These are phyloP conservation scores for Heliocidaris tuberculata DNA, from an alignment of 35 echinoderm and acorn worm genomes.

Conservation along the genomic window DNA sequence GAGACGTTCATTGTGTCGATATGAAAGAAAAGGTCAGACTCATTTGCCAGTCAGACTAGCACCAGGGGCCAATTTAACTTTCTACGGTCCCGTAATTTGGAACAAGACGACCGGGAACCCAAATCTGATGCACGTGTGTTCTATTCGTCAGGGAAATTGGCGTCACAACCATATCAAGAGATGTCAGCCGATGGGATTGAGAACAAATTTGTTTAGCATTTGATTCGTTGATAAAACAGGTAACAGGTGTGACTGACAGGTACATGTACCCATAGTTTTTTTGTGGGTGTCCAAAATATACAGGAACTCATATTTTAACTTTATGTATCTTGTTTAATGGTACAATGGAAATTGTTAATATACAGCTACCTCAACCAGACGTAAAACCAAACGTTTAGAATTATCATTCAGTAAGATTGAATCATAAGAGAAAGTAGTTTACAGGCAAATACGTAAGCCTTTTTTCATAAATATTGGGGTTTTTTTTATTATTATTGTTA, in stretches of 20 bases:
- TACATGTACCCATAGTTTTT: too few species aligned
- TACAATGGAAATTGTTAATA: too few species aligned
- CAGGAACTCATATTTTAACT: too few species aligned
- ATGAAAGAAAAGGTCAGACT: background rate
- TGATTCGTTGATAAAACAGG: background rate
- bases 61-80: background rate
- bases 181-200: background rate
- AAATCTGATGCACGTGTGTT: constrained; percentile 10
- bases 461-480: too few species aligned
- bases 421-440: too few species aligned
- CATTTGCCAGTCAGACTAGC: background rate
- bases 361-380: too few species aligned
- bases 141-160: background rate
- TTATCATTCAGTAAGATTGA: too few species aligned
- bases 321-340: too few species aligned
- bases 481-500: too few species aligned
- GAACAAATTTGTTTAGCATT: background rate
- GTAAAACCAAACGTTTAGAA: too few species aligned
- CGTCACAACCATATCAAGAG: background rate
- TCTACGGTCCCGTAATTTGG: background rate
- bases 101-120: background rate
- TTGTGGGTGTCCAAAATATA: too few species aligned
- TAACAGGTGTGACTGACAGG: background rate
- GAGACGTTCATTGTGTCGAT: background rate
- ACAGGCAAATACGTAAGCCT: too few species aligned